These are phyloP conservation scores for Phocoena sinus DNA, from an alignment of 2,113 vertebrate species.

Conservation along the genomic window DNA sequence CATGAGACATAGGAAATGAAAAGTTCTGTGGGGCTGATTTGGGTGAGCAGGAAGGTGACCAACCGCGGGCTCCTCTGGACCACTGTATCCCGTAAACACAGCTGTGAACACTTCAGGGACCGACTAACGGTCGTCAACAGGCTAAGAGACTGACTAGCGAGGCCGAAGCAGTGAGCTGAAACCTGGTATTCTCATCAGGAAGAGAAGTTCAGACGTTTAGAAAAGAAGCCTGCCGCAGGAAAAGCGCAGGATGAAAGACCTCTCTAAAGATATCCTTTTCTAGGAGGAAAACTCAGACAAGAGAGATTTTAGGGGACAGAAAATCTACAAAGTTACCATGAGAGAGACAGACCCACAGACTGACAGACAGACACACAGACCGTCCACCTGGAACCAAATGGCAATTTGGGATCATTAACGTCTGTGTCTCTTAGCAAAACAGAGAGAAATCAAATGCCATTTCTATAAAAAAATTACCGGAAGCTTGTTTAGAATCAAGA, in stretches of 20 bases:
- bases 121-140: not conserved
- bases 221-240: not conserved
- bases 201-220: not conserved
- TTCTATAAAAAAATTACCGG: not conserved
- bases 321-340: not conserved
- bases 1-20: not conserved
- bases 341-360: not conserved
- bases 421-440: not conserved
- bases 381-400: not conserved
- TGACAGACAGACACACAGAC: not conserved
- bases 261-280: not conserved
- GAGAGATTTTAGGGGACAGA: not conserved
- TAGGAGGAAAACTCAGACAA: not conserved
- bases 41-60: not conserved
- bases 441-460: not conserved
- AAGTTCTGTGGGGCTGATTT: not conserved
- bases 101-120: not conserved
- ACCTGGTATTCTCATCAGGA: not conserved
- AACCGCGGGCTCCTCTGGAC: not conserved
- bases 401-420: not conserved
- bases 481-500: not conserved
- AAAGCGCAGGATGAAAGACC: not conserved
- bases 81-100: not conserved
- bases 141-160: not conserved
- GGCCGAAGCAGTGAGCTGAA: not conserved